Conservation (phyloP, 2,888 invertebrate species). For the Dastarcus helophoroides region DNA sequence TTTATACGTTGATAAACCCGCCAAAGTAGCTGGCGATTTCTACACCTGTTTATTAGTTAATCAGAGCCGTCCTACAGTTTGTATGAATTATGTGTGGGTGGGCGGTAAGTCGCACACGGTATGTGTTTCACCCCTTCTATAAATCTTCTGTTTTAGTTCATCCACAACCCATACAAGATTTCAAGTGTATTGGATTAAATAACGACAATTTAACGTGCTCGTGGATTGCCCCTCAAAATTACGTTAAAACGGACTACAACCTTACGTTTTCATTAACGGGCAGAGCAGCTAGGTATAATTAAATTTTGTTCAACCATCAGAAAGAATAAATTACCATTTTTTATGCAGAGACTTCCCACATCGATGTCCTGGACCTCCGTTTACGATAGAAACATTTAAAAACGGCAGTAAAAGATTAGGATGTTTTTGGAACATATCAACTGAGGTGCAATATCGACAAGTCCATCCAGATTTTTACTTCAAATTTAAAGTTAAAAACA, state of each 20-base stretch:
- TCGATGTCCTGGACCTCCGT: no score
- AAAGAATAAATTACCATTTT: no score
- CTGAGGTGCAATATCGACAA: constrained; percentile 44
- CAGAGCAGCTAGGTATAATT: neutral
- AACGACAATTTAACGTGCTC: constrained; percentile 63
- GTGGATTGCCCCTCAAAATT: constrained; percentile 53
- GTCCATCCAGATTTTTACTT: constrained; percentile 45
- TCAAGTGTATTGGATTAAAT: constrained; percentile 61
- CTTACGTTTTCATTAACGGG: constrained; percentile 38
- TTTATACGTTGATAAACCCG: constrained; percentile 44
- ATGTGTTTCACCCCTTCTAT: constrained; percentile 10
- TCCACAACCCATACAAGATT: constrained; percentile 55
- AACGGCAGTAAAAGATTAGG: constrained; percentile 23
- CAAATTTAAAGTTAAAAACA: constrained; percentile 47
- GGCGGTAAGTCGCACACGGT: constrained; percentile 41
- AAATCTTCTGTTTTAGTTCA: constrained; percentile 35
- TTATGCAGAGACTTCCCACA: no score
- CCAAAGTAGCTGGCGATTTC: constrained; percentile 38
- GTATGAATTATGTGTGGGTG: constrained; percentile 44
- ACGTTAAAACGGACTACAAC: constrained; percentile 45
- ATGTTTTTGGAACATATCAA: constrained; percentile 41
- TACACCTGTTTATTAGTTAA: constrained; percentile 44
- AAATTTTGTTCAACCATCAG: neutral
- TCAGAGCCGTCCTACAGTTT: constrained; percentile 34
- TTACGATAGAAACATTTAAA: constrained; percentile 10